Evolutionary conservation across 2,113 vertebrate species (phyloP).

Genomic region (Microtus richardsoni): DNA sequence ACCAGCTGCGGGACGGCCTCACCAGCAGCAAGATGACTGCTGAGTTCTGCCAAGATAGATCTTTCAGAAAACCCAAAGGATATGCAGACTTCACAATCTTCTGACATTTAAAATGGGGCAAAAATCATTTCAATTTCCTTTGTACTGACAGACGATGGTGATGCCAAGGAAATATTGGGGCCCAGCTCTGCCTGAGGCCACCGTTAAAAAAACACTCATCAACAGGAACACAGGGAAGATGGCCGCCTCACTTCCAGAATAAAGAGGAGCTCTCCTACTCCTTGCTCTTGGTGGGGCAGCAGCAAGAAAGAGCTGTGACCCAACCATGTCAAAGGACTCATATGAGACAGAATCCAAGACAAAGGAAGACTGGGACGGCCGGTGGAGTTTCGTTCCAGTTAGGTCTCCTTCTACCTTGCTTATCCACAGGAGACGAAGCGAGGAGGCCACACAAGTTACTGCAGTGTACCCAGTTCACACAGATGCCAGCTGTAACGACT

Average conservation of each 20-base stretch:
- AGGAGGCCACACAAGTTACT: not conserved
- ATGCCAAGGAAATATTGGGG: not conserved
- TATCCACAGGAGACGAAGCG: not conserved
- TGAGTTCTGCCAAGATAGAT: conserved; percentile 9
- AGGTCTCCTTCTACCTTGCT: not conserved
- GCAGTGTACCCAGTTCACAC: not conserved
- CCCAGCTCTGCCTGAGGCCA: not conserved
- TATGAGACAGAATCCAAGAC: not conserved
- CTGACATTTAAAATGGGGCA: not conserved
- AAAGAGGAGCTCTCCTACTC: not conserved
- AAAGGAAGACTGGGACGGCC: not conserved
- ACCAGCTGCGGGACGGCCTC: not conserved
- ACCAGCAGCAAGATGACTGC: not conserved
- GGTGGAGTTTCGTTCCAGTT: not conserved
- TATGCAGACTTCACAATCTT: conserved; percentile 32
- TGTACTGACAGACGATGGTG: not conserved
- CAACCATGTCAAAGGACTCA: not conserved
- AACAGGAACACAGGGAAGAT: not conserved
- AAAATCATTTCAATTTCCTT: not conserved
- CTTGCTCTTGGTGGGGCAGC: not conserved
- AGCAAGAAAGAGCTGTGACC: not conserved
- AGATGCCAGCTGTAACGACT: conserved; percentile 49
- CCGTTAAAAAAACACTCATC: not conserved
- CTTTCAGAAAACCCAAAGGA: not conserved
- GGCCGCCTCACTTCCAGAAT: not conserved